Percentiles rank a stretch among this genome's conserved stretches.
Evolutionary conservation across 2,797 vertebrate genomes (phyloP).

Genomic region (Tapirus indicus): DNA sequence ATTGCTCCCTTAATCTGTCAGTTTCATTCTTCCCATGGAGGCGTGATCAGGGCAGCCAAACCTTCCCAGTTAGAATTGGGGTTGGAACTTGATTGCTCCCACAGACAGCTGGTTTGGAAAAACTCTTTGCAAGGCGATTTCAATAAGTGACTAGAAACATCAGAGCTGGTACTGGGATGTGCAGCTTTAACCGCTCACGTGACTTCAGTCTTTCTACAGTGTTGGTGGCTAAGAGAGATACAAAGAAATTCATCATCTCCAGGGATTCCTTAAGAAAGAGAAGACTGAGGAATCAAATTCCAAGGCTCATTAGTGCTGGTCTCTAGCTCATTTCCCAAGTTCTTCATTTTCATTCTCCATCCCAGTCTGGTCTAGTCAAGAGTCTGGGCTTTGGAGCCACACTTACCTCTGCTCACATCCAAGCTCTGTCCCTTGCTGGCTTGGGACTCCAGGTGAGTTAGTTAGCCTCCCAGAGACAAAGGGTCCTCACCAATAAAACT

Average conservation of each 20-base stretch:
- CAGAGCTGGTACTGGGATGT: background rate
- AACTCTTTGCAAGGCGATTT: background rate
- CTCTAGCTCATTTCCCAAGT: background rate
- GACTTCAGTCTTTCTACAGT: background rate
- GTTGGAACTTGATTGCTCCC: background rate
- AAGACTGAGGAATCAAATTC: background rate
- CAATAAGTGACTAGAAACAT: background rate
- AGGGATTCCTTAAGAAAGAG: background rate
- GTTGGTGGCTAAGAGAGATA: background rate
- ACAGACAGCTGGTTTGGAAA: slow-evolving; percentile 21
- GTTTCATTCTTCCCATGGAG: slow-evolving; percentile 55
- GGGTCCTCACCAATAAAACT: background rate
- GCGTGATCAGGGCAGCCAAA: background rate
- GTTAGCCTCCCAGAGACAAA: background rate
- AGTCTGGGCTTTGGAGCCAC: background rate
- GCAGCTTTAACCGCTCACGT: background rate
- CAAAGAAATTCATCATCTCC: background rate
- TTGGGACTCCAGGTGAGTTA: background rate
- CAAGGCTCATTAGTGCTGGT: background rate
- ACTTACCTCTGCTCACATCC: background rate
- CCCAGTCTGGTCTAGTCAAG: background rate
- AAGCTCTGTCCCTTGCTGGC: background rate
- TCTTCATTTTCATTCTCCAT: background rate
- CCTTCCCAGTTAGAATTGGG: background rate
- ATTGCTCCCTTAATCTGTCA: slow-evolving; percentile 37